Conservation (phyloP, 2,888 invertebrate genomes). For the Polyommatus iphigenia region DNA sequence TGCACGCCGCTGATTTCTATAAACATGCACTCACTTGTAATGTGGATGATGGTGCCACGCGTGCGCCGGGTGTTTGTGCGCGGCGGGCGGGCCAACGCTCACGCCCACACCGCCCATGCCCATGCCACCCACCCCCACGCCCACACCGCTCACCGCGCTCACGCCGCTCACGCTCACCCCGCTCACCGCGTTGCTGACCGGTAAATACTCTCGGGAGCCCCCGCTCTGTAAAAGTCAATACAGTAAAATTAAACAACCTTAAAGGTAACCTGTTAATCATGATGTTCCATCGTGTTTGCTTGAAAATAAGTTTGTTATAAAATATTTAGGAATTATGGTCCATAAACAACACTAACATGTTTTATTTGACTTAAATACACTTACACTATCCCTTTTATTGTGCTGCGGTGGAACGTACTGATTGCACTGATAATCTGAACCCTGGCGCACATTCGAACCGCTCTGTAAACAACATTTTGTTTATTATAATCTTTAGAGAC, state of each 20-base stretch:
- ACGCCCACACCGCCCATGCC: constrained; percentile 56
- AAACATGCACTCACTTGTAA: constrained; percentile 59
- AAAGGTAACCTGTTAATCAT: too few relatives aligned
- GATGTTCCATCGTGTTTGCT: neutral
- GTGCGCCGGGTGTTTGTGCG: constrained; percentile 59
- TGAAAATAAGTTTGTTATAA: neutral
- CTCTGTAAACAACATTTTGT: constrained; percentile 50
- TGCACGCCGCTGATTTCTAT: too few relatives aligned
- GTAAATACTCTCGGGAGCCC: constrained; percentile 68
- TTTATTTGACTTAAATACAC: constrained; percentile 43
- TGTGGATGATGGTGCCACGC: constrained; percentile 74
- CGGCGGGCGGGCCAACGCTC: constrained; percentile 64
- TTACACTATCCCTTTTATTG: constrained; percentile 73
- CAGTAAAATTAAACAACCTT: neutral
- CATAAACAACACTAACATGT: neutral
- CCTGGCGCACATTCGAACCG: constrained; percentile 62
- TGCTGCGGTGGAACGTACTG: constrained; percentile 71
- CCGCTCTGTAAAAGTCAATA: constrained; percentile 55
- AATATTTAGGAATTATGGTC: too few relatives aligned
- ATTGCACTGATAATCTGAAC: constrained; percentile 74
- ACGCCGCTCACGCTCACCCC: constrained; percentile 62
- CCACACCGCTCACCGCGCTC: constrained; percentile 61
- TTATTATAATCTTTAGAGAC: neutral
- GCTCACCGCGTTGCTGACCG: constrained; percentile 47
- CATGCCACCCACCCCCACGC: constrained; percentile 64